A percentile compares a stretch with the other conserved stretches of the same genome.
Evolutionary conservation across 2,888 invertebrate genomes (phyloP).

Genomic region (Sinotaia quadrata): DNA sequence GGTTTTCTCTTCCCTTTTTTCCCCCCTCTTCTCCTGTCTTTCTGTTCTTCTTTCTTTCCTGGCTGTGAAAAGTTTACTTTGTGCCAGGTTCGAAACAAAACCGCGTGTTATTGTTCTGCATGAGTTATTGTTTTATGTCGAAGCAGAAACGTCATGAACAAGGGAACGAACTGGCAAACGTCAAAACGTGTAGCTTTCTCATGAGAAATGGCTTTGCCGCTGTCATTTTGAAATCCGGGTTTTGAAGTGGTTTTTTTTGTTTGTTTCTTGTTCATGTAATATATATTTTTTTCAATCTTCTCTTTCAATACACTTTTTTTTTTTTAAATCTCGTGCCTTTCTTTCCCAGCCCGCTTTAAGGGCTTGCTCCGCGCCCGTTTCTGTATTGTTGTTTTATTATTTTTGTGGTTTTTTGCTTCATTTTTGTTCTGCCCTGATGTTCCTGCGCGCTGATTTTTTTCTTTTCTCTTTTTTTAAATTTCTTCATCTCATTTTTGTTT

Average conservation of each 20-base stretch:
- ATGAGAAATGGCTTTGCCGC: slow-evolving; percentile 7
- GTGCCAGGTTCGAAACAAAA: slow-evolving; percentile 4
- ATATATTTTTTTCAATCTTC: background rate
- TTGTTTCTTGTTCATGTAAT: background rate
- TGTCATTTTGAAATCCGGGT: slow-evolving; percentile 1
- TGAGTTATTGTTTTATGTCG: slow-evolving; percentile 1
- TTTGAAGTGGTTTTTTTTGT: background rate
- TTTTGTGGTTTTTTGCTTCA: too few relatives aligned
- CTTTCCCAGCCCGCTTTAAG: background rate
- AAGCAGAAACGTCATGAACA: background rate
- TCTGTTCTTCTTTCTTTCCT: slow-evolving; percentile 6
- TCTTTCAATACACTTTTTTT: background rate
- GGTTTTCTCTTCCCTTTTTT: slow-evolving; percentile 8
- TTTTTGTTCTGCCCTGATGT: too few relatives aligned
- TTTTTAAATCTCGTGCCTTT: background rate
- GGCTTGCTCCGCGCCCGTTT: too few relatives aligned
- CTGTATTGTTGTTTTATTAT: too few relatives aligned
- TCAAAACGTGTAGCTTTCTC: slow-evolving; percentile 16
- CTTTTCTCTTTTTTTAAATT: background rate
- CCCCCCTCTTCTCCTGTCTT: background rate
- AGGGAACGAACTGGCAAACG: slow-evolving; percentile 19
- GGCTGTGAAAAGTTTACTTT: slow-evolving; percentile 13
- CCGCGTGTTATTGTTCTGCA: too few relatives aligned
- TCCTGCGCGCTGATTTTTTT: background rate
- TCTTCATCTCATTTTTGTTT: background rate